Base-by-base conservation (phyloP, 2,113 vertebrate species). In the Leptobrachium ailaonicum region DNA sequence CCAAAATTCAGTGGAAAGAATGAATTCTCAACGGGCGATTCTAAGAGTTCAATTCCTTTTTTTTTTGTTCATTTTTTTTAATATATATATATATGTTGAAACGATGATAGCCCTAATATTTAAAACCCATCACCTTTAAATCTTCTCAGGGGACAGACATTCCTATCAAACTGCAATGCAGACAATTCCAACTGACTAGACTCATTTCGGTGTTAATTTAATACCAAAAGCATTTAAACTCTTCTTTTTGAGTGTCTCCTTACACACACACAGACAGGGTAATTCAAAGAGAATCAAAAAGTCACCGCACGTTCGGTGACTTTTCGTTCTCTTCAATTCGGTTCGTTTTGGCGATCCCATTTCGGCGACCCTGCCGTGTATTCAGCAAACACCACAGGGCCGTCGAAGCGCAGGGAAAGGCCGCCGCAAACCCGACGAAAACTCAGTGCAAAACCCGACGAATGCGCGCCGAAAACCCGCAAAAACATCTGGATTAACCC, bases 181-280 rank as follows among this genome's bases (percentile, higher is more conserved):
- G 68, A 70, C 14, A 70, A 70, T 70, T 70, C 44, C 20, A 42
- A 68, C 41, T 70, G 68, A 70, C 68, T 47, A 10, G 47, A 70
- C 68, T 47, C 44, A 70, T 70, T 47, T 47, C 44, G 47, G 47
- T 70, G 44, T 70, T 43, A 70, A 50, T 70, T 32, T 70, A 70
- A 70, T 70, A 12, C 68, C 44, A 47, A 20, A 70, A 32, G 42
- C 45, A 45, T 70, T 42, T 68, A 68, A 44, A 8, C 66, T 68
- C 20, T 12, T 68, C 43, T 68, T 70, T 43, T 32, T 32, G 20
- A 32, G 20, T 32, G 20, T 32, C 20, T 32, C 20, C 20, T 32
- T 32, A 32, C 20, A 32, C 20, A 32, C 20, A 32, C 20, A 32
- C 20, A 32, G 20, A 32, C 20, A 32, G 20, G 20, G 20, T 32